Conservation (phyloP, 2,888 invertebrate genomes). For the Stenichneumon culpator region DNA sequence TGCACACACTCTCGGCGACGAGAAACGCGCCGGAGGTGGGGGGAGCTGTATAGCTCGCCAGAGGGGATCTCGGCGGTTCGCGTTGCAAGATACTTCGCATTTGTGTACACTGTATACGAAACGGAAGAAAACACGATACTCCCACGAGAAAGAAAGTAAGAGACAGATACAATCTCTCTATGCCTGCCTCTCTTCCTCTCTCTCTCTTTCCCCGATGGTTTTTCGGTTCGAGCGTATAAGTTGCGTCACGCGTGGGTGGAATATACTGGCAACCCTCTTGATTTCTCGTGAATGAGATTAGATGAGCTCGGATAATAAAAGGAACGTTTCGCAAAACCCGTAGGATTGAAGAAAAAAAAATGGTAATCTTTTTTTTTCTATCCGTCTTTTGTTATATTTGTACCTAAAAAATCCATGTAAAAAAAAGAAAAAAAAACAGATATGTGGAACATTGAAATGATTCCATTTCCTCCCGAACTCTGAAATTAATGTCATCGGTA, state of each 20-base stretch:
- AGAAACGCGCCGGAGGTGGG: slow-evolving; percentile 50
- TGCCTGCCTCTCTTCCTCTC: not conserved
- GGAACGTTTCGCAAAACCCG: not conserved
- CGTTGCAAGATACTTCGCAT: slow-evolving; percentile 25
- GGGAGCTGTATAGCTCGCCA: not conserved
- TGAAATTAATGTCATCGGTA: not conserved
- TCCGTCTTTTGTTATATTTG: not conserved
- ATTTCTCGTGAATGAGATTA: slow-evolving; percentile 35
- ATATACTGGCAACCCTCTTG: slow-evolving; percentile 7
- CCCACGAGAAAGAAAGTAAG: slow-evolving; percentile 54
- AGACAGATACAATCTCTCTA: slow-evolving; percentile 39
- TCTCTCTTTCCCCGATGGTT: not conserved
- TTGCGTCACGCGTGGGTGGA: slow-evolving; percentile 48
- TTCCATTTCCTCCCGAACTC: not conserved
- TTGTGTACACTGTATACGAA: slow-evolving; percentile 24
- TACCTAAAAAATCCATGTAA: not conserved
- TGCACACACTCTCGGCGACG: slow-evolving; percentile 37
- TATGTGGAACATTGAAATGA: not conserved
- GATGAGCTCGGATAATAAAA: slow-evolving; percentile 24
- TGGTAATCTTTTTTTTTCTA: not conserved
- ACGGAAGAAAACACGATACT: slow-evolving; percentile 58
- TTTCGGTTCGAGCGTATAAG: slow-evolving; percentile 26
- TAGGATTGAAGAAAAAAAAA: not conserved
- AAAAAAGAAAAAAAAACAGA: not conserved
- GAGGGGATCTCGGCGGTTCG: slow-evolving; percentile 33